Conservation (phyloP, 2,797 vertebrate genomes). For the Acanthis flammea region DNA sequence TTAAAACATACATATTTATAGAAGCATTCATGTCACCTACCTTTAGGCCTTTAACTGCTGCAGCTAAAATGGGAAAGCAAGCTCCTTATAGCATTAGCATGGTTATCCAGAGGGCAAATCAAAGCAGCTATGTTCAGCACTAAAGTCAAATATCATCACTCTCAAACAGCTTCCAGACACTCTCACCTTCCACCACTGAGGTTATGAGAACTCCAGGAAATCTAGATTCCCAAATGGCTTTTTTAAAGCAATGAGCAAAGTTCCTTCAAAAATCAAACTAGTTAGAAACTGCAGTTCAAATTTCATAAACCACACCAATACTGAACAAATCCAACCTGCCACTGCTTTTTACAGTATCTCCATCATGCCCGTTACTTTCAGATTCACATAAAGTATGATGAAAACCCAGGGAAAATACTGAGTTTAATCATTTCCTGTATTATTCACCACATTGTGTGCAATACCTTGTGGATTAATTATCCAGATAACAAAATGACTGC, state of each 20-base stretch:
- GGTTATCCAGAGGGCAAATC: conserved; percentile 30
- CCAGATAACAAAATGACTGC: conserved; percentile 9
- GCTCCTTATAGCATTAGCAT: conserved; percentile 24
- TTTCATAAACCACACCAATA: background rate
- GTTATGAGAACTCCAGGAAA: background rate
- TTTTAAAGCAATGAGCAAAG: background rate
- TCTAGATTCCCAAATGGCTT: background rate
- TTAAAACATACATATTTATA: conserved; percentile 40
- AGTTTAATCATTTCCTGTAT: conserved; percentile 34
- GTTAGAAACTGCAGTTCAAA: background rate
- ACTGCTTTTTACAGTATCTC: background rate
- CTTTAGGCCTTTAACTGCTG: conserved; percentile 21
- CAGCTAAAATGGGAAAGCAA: conserved; percentile 42
- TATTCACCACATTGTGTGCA: conserved; percentile 26
- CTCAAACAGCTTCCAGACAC: background rate
- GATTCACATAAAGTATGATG: background rate
- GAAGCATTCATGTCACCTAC: conserved; percentile 26
- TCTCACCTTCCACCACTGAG: background rate
- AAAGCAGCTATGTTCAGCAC: background rate
- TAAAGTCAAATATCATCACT: background rate
- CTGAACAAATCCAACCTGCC: background rate
- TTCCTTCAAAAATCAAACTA: background rate
- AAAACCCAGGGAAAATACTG: background rate
- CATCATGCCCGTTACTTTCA: background rate
- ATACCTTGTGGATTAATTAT: conserved; percentile 51